Base-by-base conservation (phyloP, 2,888 invertebrate species). In the Helicoverpa assulta region DNA sequence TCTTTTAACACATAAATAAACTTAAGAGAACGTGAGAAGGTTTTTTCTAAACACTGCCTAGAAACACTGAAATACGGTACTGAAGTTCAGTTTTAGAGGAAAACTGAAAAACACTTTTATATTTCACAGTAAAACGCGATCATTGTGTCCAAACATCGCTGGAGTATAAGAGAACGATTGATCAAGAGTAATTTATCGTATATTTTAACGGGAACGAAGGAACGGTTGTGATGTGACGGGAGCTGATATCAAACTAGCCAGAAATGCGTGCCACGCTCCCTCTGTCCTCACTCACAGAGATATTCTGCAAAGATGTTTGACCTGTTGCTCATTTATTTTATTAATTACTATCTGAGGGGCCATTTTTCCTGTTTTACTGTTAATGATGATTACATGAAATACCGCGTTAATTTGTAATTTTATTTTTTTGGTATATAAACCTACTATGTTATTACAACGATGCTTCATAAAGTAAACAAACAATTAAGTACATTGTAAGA, bases 241-340 rank as follows among this genome's bases (percentile, higher is more conserved):
- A 83, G 93, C 94, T 91, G 94, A 91, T 93, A 94, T 92, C 94
- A 93, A 94, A 95, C 95, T 95, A 95, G 93, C 90, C 92, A 90
- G 95, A 93, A 92, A 93, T 93, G 94, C 93, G 94, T 93, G 92
- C 93, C 91, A 91, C 93, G 91, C 93, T 94, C 93, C 89, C 93
- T 91, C 92, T 90, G 91, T 89, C 90, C 93, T 91, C 85, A 84
- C 86, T 86, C 85, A 87, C 84, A 85, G 95, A 81, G 88, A 76
- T 88, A 95, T 95, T 95, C 95, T 92, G 91, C 92, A 88, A 92
- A 85, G 79, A 81, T 85, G 86, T 86, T 80, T 80, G 80, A 85
- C 81, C 81, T 83, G 83, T 86, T 83, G 82, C 83, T 80, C 65
- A 67, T 76, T 77, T 67, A 76, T 64, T 69, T 60, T 60, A 66